A percentile compares a stretch with the other conserved stretches of the same genome.
Conservation (phyloP, 2,888 invertebrate species). For the Mythimna ferrago region DNA sequence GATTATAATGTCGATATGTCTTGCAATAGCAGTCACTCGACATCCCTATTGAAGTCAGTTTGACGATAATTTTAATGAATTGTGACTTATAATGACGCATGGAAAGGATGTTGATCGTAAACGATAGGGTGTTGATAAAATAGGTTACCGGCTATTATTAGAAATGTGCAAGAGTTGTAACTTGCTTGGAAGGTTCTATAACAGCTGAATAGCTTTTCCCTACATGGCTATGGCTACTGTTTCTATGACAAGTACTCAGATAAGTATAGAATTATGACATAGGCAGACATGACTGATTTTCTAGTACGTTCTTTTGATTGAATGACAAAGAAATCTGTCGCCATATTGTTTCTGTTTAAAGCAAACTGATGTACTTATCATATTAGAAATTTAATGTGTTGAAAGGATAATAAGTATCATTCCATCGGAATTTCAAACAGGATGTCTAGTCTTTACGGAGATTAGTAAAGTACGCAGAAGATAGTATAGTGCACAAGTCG, state of each 20-base stretch:
- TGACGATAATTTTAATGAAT: conserved; percentile 90
- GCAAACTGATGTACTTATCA: not conserved
- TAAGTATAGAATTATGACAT: not conserved
- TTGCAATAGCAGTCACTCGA: conserved; percentile 85
- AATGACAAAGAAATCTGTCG: not conserved
- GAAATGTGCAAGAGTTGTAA: conserved; percentile 15
- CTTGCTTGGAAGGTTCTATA: not conserved
- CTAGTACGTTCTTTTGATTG: not conserved
- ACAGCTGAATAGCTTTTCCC: not conserved
- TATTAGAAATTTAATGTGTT: not conserved
- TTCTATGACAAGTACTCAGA: no score
- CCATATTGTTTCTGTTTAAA: not conserved
- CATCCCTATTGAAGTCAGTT: conserved; percentile 89
- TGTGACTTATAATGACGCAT: conserved; percentile 89
- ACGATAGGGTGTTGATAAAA: conserved; percentile 66
- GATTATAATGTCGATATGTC: conserved; percentile 87
- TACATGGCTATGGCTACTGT: not conserved
- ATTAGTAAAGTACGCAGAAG: no score
- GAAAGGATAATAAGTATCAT: not conserved
- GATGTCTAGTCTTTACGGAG: no score
- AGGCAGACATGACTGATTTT: not conserved
- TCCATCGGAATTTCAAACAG: no score
- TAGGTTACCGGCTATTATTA: conserved; percentile 21
- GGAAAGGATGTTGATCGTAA: conserved; percentile 76
- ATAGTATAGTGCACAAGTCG: no score